phyloP scores from a whole-genome alignment of 2,797 vertebrate species.

The Forpus xanthops region DNA sequence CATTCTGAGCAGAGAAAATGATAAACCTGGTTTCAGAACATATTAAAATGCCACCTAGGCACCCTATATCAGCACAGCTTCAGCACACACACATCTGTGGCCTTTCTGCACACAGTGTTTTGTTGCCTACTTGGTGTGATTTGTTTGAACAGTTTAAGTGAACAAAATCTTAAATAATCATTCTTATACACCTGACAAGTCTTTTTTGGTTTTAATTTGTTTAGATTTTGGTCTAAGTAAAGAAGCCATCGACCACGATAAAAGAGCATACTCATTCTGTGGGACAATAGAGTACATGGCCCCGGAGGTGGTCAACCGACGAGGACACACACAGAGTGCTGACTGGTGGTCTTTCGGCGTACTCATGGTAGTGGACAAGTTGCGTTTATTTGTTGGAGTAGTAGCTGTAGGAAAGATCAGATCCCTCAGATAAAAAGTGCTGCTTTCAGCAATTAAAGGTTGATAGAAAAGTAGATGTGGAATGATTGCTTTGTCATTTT shows the following conservation, averaged over 20 bases:
- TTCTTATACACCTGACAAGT: background rate
- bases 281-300: conserved; percentile 99
- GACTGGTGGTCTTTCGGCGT: conserved; percentile 99
- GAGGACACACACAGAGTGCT: conserved; percentile 94
- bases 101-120: background rate
- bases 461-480: background rate
- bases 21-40: fast-evolving
- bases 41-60: background rate
- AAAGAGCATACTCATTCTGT: conserved; percentile 95
- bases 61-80: fast-evolving
- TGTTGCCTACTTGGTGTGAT: background rate
- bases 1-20: background rate
- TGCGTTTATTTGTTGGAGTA: background rate
- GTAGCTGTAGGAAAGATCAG: background rate
- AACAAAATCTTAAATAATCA: background rate
- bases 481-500: background rate
- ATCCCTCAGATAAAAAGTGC: background rate
- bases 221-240: conserved; percentile 96
- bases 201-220: background rate
- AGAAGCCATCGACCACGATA: conserved; percentile 94
- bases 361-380: conserved; percentile 85
- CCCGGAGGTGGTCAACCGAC: conserved; percentile 94
- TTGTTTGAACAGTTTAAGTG: background rate
- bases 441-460: background rate
- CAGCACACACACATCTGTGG: fast-evolving